Evolutionary conservation across 2,888 invertebrate genomes (phyloP), one percentile per base, ranked within the genome.

Genomic region (Trachelus stipa): DNA sequence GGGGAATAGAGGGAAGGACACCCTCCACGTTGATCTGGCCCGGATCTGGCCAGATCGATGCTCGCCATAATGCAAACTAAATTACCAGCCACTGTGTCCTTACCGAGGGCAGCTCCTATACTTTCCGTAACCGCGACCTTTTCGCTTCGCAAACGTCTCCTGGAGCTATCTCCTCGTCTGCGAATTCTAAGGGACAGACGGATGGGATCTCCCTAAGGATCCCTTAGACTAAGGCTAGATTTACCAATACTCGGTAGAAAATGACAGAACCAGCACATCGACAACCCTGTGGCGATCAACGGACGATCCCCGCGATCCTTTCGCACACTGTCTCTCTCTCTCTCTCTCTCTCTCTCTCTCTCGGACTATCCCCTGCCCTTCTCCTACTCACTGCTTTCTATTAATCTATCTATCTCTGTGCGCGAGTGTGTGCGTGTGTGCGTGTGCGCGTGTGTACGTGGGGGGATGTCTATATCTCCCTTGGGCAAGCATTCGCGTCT

Each of bases 31-130:
- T 85, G 83, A 83, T 85, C 85, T 81, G 76, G 69, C 73, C 68
- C 77, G 77, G 79, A 77, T 76, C 80, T 75, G 69, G 79, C 80
- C 84, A n/a, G 84, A 85, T 86, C 82, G 86, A 85, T 85, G 85
- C 79, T 80, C 80, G 69, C 82, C 81, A 84, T 86, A 85, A 84
- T 82, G 84, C 85, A 84, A 86, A 84, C 85, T 86, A 81, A 85
- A 85, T 85, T 86, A 82, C 79, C 80, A 78, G 78, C 75, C 83
- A 80, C 81, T 79, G 79, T 81, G 75, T 76, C 77, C 73, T 73
- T 75, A 56, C 73, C 75, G 37, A 31, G 76, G 73, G 78, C 68
- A 79, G 82, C 84, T 84, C 85, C 84, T 82, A 80, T 84, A 35
- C 81, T 84, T 77, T 81, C 68, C 79, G 71, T 71, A 30, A 30